A percentile compares a stretch with the other conserved stretches of the same genome.
These are phyloP conservation scores for Heterotis niloticus DNA, from an alignment of 2,113 vertebrate species.

Conservation along the genomic window DNA sequence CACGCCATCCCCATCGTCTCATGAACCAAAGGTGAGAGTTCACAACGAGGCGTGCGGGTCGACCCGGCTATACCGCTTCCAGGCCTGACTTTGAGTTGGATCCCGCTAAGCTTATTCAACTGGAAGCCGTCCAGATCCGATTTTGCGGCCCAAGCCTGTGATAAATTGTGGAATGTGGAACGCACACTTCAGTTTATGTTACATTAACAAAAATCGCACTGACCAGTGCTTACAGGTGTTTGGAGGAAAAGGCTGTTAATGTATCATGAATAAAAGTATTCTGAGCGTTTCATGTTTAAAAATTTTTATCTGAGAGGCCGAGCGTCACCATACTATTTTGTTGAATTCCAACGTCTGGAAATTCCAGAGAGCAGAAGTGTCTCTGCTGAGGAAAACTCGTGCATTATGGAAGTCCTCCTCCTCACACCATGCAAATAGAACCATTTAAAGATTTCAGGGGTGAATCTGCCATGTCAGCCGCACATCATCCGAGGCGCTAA, in stretches of 20 bases:
- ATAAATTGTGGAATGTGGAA: slow-evolving; percentile 1
- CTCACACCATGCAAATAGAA: neutral
- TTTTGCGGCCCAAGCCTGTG: neutral
- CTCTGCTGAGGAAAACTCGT: neutral
- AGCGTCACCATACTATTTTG: neutral
- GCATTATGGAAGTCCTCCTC: neutral
- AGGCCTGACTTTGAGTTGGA: neutral
- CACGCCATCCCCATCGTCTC: neutral
- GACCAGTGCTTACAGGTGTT: neutral
- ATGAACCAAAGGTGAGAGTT: neutral
- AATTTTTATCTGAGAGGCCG: neutral
- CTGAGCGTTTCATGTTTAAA: neutral
- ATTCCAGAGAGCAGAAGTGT: neutral
- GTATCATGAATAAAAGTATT: neutral
- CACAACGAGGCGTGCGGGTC: neutral
- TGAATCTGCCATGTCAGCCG: no score
- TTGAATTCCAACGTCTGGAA: neutral
- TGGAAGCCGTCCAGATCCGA: neutral
- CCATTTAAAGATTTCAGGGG: no score
- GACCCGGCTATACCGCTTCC: neutral
- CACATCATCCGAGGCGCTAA: neutral
- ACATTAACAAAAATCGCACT: neutral
- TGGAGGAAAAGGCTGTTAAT: neutral
- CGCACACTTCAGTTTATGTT: neutral
- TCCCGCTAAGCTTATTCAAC: slow-evolving; percentile 2